phyloP scores from a whole-genome alignment of 2,113 vertebrate species.

The Recurvirostra avosetta region DNA sequence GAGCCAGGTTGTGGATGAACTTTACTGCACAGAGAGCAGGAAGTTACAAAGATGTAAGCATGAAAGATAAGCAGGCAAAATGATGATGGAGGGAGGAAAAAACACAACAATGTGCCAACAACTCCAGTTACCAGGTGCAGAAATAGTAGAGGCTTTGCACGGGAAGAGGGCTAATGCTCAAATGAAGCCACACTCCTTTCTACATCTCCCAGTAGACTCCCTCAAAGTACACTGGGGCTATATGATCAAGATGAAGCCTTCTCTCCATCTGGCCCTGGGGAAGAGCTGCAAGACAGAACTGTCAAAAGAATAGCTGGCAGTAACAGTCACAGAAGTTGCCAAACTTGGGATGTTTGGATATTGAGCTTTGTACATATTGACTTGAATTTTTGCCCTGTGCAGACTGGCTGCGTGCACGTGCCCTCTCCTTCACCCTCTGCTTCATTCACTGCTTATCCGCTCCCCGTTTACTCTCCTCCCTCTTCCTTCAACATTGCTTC shows the following conservation, averaged over 20 bases:
- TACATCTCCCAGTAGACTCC: not conserved
- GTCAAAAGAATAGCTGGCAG: not conserved
- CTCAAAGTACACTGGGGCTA: not conserved
- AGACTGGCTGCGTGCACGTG: not conserved
- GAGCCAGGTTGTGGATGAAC: slow-evolving; percentile 4
- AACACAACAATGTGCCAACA: not conserved
- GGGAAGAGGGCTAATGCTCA: not conserved
- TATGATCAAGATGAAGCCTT: not conserved
- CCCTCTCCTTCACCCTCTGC: not conserved
- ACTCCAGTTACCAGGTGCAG: not conserved
- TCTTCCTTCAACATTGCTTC: not conserved
- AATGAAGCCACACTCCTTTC: not conserved
- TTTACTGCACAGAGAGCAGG: slow-evolving; percentile 2
- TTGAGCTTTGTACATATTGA: not conserved
- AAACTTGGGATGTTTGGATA: not conserved
- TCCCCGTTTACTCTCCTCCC: not conserved
- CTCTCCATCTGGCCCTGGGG: not conserved
- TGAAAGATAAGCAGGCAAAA: slow-evolving; percentile 1
- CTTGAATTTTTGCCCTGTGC: not conserved
- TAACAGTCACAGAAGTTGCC: not conserved
- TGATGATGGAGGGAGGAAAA: not conserved
- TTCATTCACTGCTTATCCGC: not conserved
- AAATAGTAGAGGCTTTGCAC: not conserved
- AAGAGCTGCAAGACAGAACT: not conserved
- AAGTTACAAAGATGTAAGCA: slow-evolving; percentile 33